Evolutionary conservation across 2,797 vertebrate genomes (phyloP), one percentile per base, ranked within the genome.

Genomic region (Poeciliopsis turneri): DNA sequence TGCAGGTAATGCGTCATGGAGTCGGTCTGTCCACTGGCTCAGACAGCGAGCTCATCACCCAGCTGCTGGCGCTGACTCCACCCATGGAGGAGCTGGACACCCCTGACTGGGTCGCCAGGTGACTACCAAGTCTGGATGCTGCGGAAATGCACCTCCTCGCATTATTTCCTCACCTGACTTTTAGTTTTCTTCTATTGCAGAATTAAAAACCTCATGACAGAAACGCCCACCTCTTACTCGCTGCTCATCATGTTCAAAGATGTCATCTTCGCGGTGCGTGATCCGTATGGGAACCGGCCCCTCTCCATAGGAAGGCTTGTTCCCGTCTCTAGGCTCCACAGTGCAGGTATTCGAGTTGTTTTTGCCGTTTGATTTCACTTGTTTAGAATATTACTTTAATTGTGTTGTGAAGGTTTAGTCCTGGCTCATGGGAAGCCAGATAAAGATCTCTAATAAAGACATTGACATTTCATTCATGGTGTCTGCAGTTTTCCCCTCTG

Each of bases 101-200:
- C 12, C 97, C 98, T 13, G 96, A 99, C 89, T 99, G 98, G 98
- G 97, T 99, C 57, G 98, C 98, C 89, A 97, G 98, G 98, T 99
- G 89, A 92, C 82, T 85, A 28, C 86, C 59, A 0, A 16, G 12
- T 45, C 23, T 11, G 0, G 0, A 51, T n/a, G 2, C 2, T 46
- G 1, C 0, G 33, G 11, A 9, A 51, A 74, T 69, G 2, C 16
- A 15, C 15, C 47, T 45, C 1, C 23, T n/a, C 20, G 45, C 15
- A 36, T 30, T 64, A 47, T 28, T 68, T 25, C 59, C 23, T 55
- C 6, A 15, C n/a, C 43, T n/a, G 18, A 23, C 0, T 71, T 76
- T 1, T n/a, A 18, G 28, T 39, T 41, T 41, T 6, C 79, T 71
- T 45, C 49, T 2, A 0, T 93, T 94, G 33, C 87, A 99, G 98